phyloP scores from a whole-genome alignment of 2,797 vertebrate genomes.

The Ibycter americanus region DNA sequence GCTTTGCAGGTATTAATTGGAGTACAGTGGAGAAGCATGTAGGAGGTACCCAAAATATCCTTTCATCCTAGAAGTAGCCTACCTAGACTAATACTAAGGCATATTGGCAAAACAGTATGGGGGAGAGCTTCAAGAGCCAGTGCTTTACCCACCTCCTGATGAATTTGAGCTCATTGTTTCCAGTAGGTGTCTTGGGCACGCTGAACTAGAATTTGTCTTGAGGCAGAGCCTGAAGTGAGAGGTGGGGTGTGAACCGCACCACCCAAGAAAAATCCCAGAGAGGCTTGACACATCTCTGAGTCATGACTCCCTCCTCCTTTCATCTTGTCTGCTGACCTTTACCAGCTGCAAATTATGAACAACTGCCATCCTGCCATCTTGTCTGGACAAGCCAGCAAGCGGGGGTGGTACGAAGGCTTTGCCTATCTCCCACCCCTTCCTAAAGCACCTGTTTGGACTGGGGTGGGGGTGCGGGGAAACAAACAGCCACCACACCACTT shows the following conservation, averaged over 20 bases:
- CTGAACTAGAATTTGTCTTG: background rate
- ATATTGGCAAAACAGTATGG: background rate
- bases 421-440: background rate
- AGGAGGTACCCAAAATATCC: background rate
- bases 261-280: constrained; percentile 32
- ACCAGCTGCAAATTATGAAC: constrained; percentile 18
- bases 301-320: constrained; percentile 20
- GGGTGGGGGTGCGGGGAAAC: accelerated
- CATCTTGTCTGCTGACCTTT: constrained; percentile 52
- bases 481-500: background rate
- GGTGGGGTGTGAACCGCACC: constrained; percentile 13
- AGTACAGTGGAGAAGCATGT: background rate
- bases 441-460: background rate
- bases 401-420: background rate
- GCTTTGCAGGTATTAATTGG: background rate
- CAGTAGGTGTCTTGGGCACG: background rate
- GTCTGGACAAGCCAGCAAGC: background rate
- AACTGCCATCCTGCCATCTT: background rate
- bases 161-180: background rate
- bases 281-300: constrained; percentile 44
- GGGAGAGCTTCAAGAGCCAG: background rate
- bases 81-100: background rate
- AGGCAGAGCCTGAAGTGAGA: constrained; percentile 22
- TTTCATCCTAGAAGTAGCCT: background rate
- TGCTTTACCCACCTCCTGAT: background rate